A percentile compares a stretch with the other conserved stretches of the same genome.
Conservation (phyloP, 1,140 invertebrate species). For the Laupala kohalensis region DNA sequence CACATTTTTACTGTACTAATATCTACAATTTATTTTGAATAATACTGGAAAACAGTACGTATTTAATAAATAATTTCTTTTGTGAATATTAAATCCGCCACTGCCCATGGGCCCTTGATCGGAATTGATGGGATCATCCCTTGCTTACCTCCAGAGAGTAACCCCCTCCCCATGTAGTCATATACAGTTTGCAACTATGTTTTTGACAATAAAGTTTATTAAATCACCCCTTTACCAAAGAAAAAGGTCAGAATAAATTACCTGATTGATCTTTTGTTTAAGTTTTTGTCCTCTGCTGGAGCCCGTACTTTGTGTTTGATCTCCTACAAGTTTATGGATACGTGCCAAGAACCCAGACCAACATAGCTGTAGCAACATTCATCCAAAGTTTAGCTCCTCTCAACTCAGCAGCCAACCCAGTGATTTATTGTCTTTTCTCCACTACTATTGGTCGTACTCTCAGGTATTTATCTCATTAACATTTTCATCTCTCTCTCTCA, state of each 20-base stretch:
- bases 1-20: too few relatives aligned
- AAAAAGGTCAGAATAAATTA: not conserved
- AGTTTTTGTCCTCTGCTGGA: conserved; percentile 51
- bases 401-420: conserved; percentile 45
- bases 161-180: too few relatives aligned
- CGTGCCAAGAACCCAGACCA: conserved; percentile 30
- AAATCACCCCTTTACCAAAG: too few relatives aligned
- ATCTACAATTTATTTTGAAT: too few relatives aligned
- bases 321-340: conserved; percentile 39
- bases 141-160: too few relatives aligned
- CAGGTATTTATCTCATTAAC: conserved; percentile 26
- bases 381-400: conserved; percentile 45
- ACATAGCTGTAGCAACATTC: conserved; percentile 36
- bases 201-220: too few relatives aligned
- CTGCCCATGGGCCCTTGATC: too few relatives aligned
- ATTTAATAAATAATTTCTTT: too few relatives aligned
- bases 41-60: too few relatives aligned
- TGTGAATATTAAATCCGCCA: too few relatives aligned
- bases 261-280: not conserved
- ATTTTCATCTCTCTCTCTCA: not conserved
- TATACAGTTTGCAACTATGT: too few relatives aligned
- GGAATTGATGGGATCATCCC: too few relatives aligned
- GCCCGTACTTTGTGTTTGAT: conserved; percentile 45
- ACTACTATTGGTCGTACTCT: conserved; percentile 39
- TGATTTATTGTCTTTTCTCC: conserved; percentile 48